Percentiles rank a stretch among this genome's conserved stretches.
Conservation (phyloP, 2,797 vertebrate species). For the Sus cebifrons region DNA sequence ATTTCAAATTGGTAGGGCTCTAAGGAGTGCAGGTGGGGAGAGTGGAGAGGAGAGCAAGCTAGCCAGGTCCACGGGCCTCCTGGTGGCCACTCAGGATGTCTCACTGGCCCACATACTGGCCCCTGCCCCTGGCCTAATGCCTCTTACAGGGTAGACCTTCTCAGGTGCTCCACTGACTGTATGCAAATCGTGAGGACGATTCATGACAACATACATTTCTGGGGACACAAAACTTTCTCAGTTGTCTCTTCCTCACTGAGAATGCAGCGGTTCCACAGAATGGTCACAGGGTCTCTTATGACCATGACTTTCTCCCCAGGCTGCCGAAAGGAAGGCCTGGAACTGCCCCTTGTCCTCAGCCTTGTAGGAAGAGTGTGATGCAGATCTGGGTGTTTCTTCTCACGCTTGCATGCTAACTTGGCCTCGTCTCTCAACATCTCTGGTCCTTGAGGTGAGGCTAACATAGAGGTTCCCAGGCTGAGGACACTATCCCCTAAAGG, state of each 20-base stretch:
- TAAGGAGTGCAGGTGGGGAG: neutral
- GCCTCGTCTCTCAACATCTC: neutral
- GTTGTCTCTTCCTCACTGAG: neutral
- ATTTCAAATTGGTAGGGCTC: neutral
- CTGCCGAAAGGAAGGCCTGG: neutral
- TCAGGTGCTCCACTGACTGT: fast-evolving
- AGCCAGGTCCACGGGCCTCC: no score
- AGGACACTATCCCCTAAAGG: neutral
- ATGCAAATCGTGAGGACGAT: neutral
- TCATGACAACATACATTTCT: neutral
- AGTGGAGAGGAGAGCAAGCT: neutral
- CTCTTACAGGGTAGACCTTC: fast-evolving
- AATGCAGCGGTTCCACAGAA: no score
- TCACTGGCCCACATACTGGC: fast-evolving
- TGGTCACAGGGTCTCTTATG: no score
- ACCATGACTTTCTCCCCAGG: neutral
- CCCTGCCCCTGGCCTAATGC: neutral
- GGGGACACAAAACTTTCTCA: neutral
- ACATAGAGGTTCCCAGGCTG: neutral
- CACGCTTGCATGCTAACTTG: neutral
- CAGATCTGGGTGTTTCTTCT: neutral
- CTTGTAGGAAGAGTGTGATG: neutral
- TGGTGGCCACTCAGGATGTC: fast-evolving
- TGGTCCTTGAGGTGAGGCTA: neutral
- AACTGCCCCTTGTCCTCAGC: neutral